Base-by-base conservation (phyloP, 2,797 vertebrate species). In the Limosa lapponica region DNA sequence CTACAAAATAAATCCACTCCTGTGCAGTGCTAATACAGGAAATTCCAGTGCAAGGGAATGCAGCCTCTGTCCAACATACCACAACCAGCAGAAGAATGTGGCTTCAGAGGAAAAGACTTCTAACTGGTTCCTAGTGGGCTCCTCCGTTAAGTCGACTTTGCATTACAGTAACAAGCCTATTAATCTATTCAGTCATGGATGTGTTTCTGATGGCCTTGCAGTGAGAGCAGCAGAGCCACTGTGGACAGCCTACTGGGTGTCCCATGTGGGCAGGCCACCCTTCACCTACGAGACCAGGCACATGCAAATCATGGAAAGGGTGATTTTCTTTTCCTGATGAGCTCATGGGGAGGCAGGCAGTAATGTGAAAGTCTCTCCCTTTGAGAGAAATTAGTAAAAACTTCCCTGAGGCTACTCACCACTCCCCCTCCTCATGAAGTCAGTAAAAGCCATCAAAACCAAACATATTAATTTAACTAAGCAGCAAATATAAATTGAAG, bases 1-100 rank as follows among this genome's bases (percentile, higher is more conserved):
- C 61, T 92, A 87, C 74, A 90, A 82, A 94, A 90, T 82, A 93
- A 92, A 96, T 54, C 61, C 65, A 85, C 62, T 90, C 88, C 71
- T 93, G 41, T 78, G 83, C 81, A 82, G 74, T 92, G 71, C 90
- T 93, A 95, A 82, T 73, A 90, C 95, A 96, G 96, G 93, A 96
- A 96, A 95, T 97, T 95, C 93, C 91, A 96, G 30, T 19, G 59
- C 2, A 23, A 84, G 88, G 92, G 88, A 95, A 96, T 71, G 81
- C 46, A 89, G 64, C 78, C 78, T 95, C 74, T 89, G 61, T 94
- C 91, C 93, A 93, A 91, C 65, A 96, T 92, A 94, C 90, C 59
- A 46, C 71, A 94, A 85, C 64, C 49, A 89, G 74, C 44, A 94
- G 71, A 95, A 96, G 61, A 96, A 95, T 85, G 88, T 48, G 51